Base-by-base conservation (phyloP, 64 coral and sea anemone species). In the Cladopsammia gracilis region DNA sequence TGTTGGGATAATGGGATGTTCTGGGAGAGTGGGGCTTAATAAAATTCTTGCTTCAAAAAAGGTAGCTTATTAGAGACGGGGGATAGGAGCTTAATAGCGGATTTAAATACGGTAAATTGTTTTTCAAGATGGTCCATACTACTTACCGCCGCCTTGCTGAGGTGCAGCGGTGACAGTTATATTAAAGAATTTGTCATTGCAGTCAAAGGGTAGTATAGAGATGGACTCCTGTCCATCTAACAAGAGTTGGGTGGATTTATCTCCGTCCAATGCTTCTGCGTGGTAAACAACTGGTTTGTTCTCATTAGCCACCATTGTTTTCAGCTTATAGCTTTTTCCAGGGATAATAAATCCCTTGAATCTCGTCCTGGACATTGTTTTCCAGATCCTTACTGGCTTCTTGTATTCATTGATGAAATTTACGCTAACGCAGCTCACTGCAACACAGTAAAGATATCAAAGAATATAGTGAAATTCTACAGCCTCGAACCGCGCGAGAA, bases 341-440 rank as follows among this genome's bases (percentile, higher is more conserved):
- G 71, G 58, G 43, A 94, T 57, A 19, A 84, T 50, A 19, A 94
- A 94, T 61, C 92, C 92, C 62, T 89, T 94, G 20, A 94, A 94
- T 73, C 78, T 79, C 52, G 67, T 89, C 77, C 66, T 74, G 24
- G 92, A 94, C 70, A 94, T 64, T 19, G 86, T 94, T 66, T 94
- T 94, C 92, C 92, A 94, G 70, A 94, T 94, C 62, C 78, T 94
- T 81, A 94, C 83, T 18, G 92, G 87, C 18, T 84, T 94, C 25
- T 81, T 88, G 64, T 76, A 89, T 59, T 76, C 18, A 78, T 94
- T 94, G 65, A 89, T 94, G 42, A 94, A 94, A 64, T 60, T 89
- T 52, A 94, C 72, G 25, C 75, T 94, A 34, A 94, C 92, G 83
- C 92, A 94, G 69, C 92, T 89, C 23, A 94, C 80, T 84, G 62